A percentile compares a stretch with the other conserved stretches of the same genome.
These are phyloP conservation scores for Eptesicus fuscus DNA, from an alignment of 2,113 vertebrate genomes.

Conservation along the genomic window DNA sequence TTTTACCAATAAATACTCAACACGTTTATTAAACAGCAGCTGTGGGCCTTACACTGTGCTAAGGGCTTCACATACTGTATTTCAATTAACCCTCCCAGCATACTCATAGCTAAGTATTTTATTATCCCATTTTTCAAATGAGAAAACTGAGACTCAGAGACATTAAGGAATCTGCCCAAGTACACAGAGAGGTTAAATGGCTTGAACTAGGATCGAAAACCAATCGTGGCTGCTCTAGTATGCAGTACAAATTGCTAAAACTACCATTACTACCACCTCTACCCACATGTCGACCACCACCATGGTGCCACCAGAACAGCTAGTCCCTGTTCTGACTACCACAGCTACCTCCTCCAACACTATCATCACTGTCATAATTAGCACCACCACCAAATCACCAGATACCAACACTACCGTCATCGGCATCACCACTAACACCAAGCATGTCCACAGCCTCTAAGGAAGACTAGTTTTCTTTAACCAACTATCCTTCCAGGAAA, in stretches of 20 bases:
- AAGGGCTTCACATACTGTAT: neutral
- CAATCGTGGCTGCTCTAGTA: neutral
- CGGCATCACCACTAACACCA: neutral
- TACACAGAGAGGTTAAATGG: neutral
- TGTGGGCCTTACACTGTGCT: neutral
- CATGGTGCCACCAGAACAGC: neutral
- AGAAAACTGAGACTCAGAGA: constrained; percentile 3
- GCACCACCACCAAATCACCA: neutral
- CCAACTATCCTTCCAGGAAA: neutral
- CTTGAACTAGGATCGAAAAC: neutral
- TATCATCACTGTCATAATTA: neutral
- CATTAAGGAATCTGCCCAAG: neutral
- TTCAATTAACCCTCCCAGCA: neutral
- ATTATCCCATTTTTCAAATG: neutral
- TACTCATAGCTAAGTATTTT: neutral
- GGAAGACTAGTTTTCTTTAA: neutral
- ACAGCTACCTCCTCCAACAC: too few species aligned
- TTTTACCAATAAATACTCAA: constrained; percentile 6
- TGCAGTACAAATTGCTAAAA: neutral
- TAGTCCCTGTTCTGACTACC: neutral
- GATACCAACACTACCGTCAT: too few species aligned
- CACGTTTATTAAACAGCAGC: neutral
- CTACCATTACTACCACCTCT: neutral
- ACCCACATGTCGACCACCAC: neutral
- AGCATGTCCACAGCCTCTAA: neutral